phyloP scores from a whole-genome alignment of 1,140 invertebrate genomes.

The Brachionus koreanus region DNA sequence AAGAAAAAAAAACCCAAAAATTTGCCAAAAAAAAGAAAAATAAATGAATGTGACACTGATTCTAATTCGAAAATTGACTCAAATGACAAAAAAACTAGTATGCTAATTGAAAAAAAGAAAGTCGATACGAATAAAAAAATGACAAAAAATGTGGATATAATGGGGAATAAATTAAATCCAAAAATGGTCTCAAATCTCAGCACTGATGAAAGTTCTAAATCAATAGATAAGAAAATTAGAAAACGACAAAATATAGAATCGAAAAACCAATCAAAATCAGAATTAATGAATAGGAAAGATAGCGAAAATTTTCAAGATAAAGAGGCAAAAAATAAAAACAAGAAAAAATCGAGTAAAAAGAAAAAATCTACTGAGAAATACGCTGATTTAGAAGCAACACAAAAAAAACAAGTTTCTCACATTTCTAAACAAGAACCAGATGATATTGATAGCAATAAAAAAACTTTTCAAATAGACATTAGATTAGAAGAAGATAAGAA shows the following conservation, averaged over 20 bases:
- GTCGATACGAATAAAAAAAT: not conserved
- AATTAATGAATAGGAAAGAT: not conserved
- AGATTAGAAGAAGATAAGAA: too few relatives aligned
- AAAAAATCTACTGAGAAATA: not conserved
- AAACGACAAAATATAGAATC: not conserved
- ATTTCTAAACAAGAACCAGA: conserved; percentile 12
- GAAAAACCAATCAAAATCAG: not conserved
- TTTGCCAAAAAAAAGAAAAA: not conserved
- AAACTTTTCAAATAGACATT: not conserved
- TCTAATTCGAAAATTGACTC: not conserved
- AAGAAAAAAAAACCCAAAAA: conserved; percentile 26
- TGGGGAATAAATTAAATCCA: not conserved
- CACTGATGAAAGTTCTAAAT: not conserved
- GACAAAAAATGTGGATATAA: not conserved
- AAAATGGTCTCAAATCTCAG: not conserved
- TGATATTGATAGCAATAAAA: not conserved
- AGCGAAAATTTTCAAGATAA: not conserved
- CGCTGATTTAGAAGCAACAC: not conserved
- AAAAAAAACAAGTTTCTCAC: not conserved
- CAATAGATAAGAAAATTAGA: not conserved
- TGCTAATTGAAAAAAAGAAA: not conserved
- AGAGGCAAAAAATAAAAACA: not conserved
- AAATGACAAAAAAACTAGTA: not conserved
- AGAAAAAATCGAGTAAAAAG: not conserved
- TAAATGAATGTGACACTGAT: not conserved